Evolutionary conservation across 2,888 invertebrate species (phyloP).

Genomic region (Oxyteleia sp.): DNA sequence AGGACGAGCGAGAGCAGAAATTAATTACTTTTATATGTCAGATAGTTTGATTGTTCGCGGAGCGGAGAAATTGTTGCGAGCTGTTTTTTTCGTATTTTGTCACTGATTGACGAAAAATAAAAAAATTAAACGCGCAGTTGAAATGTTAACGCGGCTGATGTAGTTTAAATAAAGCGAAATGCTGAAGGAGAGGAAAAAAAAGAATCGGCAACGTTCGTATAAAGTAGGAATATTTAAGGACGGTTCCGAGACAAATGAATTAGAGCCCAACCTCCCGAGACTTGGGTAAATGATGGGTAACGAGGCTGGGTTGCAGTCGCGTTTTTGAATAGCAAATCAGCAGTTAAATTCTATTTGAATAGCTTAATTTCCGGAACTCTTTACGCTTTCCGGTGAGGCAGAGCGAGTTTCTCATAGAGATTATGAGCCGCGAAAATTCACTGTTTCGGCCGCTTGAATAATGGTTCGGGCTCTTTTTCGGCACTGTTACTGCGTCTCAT

Average conservation of each 20-base stretch:
- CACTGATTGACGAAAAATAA: constrained; percentile 9
- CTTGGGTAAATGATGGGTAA: constrained; percentile 78
- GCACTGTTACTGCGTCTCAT: not conserved
- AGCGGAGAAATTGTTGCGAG: not conserved
- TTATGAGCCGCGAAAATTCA: constrained; percentile 60
- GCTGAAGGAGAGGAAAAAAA: constrained; percentile 44
- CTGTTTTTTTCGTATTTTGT: constrained; percentile 3
- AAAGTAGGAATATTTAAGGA: constrained; percentile 77
- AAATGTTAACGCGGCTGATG: constrained; percentile 33
- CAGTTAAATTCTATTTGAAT: constrained; percentile 79
- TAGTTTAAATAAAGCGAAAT: constrained; percentile 33
- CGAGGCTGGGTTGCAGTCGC: constrained; percentile 75
- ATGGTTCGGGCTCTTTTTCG: constrained; percentile 21
- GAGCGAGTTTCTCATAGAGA: constrained; percentile 61
- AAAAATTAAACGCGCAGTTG: constrained; percentile 4
- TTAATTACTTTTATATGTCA: constrained; percentile 1
- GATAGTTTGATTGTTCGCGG: not conserved
- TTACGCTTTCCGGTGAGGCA: constrained; percentile 70
- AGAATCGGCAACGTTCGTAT: constrained; percentile 48
- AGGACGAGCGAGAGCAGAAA: not conserved
- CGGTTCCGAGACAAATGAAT: constrained; percentile 78
- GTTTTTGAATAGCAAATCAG: constrained; percentile 81
- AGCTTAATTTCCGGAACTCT: constrained; percentile 77
- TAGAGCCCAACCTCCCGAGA: constrained; percentile 73
- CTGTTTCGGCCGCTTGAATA: constrained; percentile 55